Evolutionary conservation across 1,140 invertebrate genomes (phyloP).

Genomic region (Eriocheir sinensis): DNA sequence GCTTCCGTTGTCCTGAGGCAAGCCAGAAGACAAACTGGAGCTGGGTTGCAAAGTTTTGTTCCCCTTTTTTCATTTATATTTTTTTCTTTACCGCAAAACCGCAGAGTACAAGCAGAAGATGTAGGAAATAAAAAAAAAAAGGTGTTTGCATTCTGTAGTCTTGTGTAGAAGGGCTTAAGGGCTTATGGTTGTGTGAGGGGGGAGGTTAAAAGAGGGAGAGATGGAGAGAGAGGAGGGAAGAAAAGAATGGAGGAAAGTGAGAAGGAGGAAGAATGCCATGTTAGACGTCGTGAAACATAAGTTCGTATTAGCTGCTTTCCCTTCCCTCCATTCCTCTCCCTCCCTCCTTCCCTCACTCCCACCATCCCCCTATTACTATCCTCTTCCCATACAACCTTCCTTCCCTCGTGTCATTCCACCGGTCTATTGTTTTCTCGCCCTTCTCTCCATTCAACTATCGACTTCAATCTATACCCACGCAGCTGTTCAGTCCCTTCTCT

Average conservation of each 20-base stretch:
- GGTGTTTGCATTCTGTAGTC: neutral
- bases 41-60: neutral
- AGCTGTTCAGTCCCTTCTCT: neutral
- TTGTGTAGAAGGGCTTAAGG: conserved; percentile 6
- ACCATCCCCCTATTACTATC: too few relatives aligned
- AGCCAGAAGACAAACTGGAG: too few relatives aligned
- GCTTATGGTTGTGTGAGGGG: neutral
- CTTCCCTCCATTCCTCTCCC: neutral
- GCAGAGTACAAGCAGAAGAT: neutral
- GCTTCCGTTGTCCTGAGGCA: too few relatives aligned
- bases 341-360: neutral
- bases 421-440: neutral
- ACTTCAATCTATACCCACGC: neutral
- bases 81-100: neutral
- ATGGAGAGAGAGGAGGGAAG: neutral
- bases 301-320: neutral
- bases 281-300: conserved; percentile 2
- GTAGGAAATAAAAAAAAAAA: neutral
- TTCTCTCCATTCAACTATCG: neutral
- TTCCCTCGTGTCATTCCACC: neutral
- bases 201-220: neutral
- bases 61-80: neutral
- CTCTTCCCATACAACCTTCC: too few relatives aligned
- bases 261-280: neutral
- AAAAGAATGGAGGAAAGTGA: neutral